phyloP scores from a whole-genome alignment of 2,797 vertebrate genomes.

The Acrossocheilus wenchowensis region DNA sequence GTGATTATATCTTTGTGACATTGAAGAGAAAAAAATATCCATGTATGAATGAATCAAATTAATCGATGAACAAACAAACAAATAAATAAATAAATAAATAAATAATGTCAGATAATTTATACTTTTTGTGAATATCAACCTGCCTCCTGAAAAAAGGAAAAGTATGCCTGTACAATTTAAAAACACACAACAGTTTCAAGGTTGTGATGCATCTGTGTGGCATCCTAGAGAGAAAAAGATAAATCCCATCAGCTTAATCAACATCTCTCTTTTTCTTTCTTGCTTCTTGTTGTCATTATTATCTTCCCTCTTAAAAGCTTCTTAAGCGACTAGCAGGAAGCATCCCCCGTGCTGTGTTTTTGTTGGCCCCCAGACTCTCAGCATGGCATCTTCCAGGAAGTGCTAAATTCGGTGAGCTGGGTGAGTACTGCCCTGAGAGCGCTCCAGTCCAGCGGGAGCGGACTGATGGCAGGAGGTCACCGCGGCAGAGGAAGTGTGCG shows the following conservation, averaged over 20 bases:
- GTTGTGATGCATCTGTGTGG: conserved; percentile 35
- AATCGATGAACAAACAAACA: neutral
- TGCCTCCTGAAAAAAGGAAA: neutral
- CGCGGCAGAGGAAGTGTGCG: conserved; percentile 52
- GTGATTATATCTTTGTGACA: neutral
- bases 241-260: conserved; percentile 55
- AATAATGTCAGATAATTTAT: neutral
- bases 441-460: conserved; percentile 51
- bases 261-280: conserved; percentile 54
- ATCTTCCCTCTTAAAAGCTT: conserved; percentile 55
- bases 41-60: neutral
- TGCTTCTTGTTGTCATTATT: conserved; percentile 61
- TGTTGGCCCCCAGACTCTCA: conserved; percentile 30
- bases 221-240: conserved; percentile 21
- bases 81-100: neutral
- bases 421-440: conserved; percentile 61
- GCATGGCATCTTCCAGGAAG: conserved; percentile 48
- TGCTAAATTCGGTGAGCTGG: conserved; percentile 45
- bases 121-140: neutral
- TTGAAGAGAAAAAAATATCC: neutral
- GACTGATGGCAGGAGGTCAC: conserved; percentile 63
- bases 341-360: neutral
- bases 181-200: conserved; percentile 22
- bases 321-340: conserved; percentile 16
- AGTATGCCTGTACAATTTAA: neutral